Conservation (phyloP, 2,797 vertebrate genomes). For the Cryptoprocta ferox region DNA sequence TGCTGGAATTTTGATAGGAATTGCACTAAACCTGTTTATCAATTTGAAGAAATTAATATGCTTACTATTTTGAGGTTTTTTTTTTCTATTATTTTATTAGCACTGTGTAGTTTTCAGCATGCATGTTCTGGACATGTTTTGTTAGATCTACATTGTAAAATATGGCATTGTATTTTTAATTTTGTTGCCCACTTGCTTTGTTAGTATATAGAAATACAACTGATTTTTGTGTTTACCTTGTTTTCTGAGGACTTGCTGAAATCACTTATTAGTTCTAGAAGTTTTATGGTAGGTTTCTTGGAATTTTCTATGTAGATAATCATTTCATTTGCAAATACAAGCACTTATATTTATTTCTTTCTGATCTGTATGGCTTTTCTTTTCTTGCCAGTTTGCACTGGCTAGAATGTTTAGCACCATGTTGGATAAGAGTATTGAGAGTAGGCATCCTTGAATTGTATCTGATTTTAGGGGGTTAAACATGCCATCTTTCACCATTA, state of each 20-base stretch:
- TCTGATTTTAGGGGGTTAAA: background rate
- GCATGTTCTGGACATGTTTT: background rate
- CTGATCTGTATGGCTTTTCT: background rate
- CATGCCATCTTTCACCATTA: background rate
- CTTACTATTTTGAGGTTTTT: background rate
- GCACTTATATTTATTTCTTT: background rate
- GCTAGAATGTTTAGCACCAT: background rate
- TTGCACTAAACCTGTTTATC: background rate
- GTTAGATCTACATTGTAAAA: background rate
- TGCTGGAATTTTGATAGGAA: background rate
- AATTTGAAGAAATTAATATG: background rate
- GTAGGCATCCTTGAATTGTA: background rate
- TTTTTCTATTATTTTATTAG: background rate
- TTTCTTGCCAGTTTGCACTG: background rate
- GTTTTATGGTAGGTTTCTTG: background rate
- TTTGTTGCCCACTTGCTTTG: background rate
- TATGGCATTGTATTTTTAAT: background rate
- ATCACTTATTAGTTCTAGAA: background rate
- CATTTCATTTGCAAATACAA: background rate
- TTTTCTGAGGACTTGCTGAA: background rate
- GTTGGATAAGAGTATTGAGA: background rate
- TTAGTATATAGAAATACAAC: background rate
- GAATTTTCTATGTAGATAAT: background rate
- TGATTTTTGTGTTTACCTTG: background rate
- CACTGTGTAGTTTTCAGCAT: background rate